Evolutionary conservation across 2,797 vertebrate genomes (phyloP).

Genomic region (Nannoperca obscura): DNA sequence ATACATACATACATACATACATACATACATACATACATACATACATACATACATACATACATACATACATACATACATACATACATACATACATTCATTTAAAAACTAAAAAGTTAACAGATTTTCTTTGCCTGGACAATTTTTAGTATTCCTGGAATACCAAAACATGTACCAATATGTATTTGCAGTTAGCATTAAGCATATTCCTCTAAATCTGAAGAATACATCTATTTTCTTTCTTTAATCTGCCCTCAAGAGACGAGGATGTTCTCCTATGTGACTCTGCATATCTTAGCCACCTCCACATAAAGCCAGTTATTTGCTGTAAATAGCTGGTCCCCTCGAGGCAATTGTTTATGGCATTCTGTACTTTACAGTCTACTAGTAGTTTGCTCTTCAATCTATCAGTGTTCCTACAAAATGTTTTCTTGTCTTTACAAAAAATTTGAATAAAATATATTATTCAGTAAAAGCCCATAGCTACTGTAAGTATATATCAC

Average conservation of each 20-base stretch:
- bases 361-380: conserved; percentile 45
- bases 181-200: conserved; percentile 48
- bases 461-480: not conserved
- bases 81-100: not conserved
- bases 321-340: conserved; percentile 59
- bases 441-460: not conserved
- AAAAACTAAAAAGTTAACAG: not conserved
- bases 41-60: not conserved
- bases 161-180: conserved; percentile 32
- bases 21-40: not conserved
- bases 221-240: conserved; percentile 58
- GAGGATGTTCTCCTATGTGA: conserved; percentile 73
- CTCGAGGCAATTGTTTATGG: conserved; percentile 50
- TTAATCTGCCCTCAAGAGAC: conserved; percentile 68
- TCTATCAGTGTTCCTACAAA: conserved; percentile 6
- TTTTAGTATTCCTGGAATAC: conserved; percentile 30
- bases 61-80: not conserved
- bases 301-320: conserved; percentile 53
- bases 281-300: conserved; percentile 75
- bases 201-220: conserved; percentile 58
- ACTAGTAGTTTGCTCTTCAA: conserved; percentile 15
- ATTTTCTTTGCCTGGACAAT: not conserved
- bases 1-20: not conserved
- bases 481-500: not conserved
- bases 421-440: conserved; percentile 8